These are phyloP conservation scores for Ginglymostoma cirratum DNA, from an alignment of 2,113 vertebrate genomes.

Conservation along the genomic window DNA sequence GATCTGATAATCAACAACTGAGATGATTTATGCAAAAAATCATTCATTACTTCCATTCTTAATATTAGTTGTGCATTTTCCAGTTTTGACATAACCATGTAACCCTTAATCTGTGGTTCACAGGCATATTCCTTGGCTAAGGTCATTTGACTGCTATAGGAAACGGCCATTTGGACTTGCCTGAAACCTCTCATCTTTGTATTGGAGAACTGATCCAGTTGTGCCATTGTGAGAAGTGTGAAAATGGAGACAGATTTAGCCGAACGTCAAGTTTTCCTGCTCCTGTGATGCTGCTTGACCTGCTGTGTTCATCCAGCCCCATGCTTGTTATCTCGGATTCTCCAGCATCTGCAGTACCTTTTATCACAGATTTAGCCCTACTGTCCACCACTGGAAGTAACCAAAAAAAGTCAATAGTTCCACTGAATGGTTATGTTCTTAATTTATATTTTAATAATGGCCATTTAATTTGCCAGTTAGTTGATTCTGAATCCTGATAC, in stretches of 20 bases:
- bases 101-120: background rate
- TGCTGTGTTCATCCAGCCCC: too few relatives aligned
- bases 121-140: background rate
- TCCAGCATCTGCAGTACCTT: too few relatives aligned
- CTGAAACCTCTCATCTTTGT: background rate
- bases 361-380: background rate
- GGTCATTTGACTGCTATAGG: background rate
- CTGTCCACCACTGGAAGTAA: background rate
- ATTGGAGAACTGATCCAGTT: background rate
- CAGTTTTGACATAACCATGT: background rate
- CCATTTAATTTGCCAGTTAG: too few relatives aligned
- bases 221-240: background rate
- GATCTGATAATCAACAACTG: background rate
- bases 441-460: too few relatives aligned
- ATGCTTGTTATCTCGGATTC: too few relatives aligned
- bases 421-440: too few relatives aligned
- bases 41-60: background rate
- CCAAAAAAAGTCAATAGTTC: background rate
- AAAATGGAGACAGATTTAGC: background rate
- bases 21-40: background rate
- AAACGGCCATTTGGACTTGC: background rate
- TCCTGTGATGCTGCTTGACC: too few relatives aligned
- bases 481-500: too few relatives aligned
- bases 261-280: too few relatives aligned
- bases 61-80: background rate